Evolutionary conservation across 1,140 invertebrate genomes (phyloP), one percentile per base, ranked within the genome.

Genomic region (Chelonus insularis): DNA sequence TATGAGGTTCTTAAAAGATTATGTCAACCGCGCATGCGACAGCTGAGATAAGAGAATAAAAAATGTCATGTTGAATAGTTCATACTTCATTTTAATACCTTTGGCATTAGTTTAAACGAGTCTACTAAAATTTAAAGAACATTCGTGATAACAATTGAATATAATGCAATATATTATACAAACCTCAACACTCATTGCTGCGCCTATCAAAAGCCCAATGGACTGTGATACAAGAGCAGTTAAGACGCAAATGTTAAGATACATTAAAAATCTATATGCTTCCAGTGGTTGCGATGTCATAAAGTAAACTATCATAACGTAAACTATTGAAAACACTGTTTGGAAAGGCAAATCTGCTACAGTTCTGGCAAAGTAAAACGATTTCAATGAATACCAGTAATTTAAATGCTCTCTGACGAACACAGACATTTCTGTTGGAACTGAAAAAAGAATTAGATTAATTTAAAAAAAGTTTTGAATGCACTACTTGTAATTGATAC

Each of bases 361-460:
- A 11, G 95, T 97, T 82, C 96, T 95, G 20, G 95, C 95, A 70
- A 97, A 86, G 78, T 97, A 98, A 82, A 96, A 98, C 1, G 95
- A 89, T 79, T 97, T 97, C 34, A 97, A 82, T 12, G 95, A 97
- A 78, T 98, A 98, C 96, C 96, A 98, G 74, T 96, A 96, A 77
- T 98, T 98, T 43, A 97, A 83, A 85, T 97, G 94, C 81, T 98
- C 96, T 75, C 94, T 84, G 36, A 95, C 88, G 82, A 97, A 96
- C 36, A 97, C 94, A 34, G 89, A 88, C 91, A 97, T 95, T 82
- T 98, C 95, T 59, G 93, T 84, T 6, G 95, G 96, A 89, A 98
- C 95, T 97, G 82, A 59, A 87, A 86, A 68, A 69, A 62, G 71
- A 64, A 72, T 41, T n/a, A n/a, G n/a, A n/a, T n/a, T n/a, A n/a